Evolutionary conservation across 2,113 vertebrate species (phyloP).

Genomic region (Lucifuga dentata): DNA sequence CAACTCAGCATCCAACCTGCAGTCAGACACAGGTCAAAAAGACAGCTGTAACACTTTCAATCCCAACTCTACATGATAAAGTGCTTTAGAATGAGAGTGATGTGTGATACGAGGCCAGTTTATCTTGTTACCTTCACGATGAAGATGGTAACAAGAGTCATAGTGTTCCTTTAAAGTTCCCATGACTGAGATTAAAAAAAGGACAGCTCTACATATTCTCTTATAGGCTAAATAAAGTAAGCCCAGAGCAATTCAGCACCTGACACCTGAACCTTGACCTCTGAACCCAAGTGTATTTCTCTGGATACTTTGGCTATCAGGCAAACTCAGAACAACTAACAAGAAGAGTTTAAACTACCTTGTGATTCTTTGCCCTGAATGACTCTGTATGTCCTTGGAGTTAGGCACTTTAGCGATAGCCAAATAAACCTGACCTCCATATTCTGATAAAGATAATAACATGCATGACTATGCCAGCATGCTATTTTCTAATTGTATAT

Average conservation of each 20-base stretch:
- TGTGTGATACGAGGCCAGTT: constrained; percentile 37
- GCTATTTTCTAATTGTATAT: not conserved
- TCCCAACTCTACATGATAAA: constrained; percentile 55
- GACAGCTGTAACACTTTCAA: constrained; percentile 67
- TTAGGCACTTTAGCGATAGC: constrained; percentile 12
- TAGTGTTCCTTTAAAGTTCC: constrained; percentile 9
- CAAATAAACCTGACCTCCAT: constrained; percentile 40
- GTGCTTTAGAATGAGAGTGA: constrained; percentile 47
- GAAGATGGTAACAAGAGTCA: constrained; percentile 40
- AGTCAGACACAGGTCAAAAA: constrained; percentile 59
- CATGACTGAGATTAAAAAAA: too few relatives aligned
- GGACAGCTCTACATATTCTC: constrained; percentile 1
- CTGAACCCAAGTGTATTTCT: constrained; percentile 43
- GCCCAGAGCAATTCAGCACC: constrained; percentile 40
- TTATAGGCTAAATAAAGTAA: constrained; percentile 13
- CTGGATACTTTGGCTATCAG: constrained; percentile 52
- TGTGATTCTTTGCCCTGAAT: constrained; percentile 26
- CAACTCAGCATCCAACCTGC: constrained; percentile 73
- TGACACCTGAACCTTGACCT: constrained; percentile 66
- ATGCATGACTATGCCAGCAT: constrained; percentile 16
- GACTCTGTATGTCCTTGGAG: constrained; percentile 48
- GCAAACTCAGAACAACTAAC: constrained; percentile 42
- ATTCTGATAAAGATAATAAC: constrained; percentile 35
- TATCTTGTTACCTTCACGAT: constrained; percentile 56
- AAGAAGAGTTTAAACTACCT: constrained; percentile 24